phyloP scores from a whole-genome alignment of 2,113 vertebrate species.

The Solenodon paradoxus region DNA sequence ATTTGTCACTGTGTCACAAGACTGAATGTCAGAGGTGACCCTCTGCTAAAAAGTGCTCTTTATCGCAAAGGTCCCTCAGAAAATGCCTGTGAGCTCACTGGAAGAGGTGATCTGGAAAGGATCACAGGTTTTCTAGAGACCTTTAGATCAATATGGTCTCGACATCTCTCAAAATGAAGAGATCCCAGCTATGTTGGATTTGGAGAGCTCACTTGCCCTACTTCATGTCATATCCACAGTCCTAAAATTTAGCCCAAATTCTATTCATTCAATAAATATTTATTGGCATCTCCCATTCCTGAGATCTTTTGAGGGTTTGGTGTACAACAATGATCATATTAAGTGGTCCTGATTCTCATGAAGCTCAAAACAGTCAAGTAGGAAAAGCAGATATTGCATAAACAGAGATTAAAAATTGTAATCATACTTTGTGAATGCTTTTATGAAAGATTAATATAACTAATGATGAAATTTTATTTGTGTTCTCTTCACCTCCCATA shows the following conservation, averaged over 20 bases:
- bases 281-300: background rate
- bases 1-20: constrained; percentile 7
- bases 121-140: constrained; percentile 9
- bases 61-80: background rate
- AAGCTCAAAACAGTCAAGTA: background rate
- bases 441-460: background rate
- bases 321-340: background rate
- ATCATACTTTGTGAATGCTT: background rate
- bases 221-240: background rate
- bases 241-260: background rate
- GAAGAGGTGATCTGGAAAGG: background rate
- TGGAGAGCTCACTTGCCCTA: background rate
- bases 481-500: background rate
- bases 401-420: background rate
- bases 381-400: background rate
- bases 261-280: background rate
- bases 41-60: background rate
- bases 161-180: constrained; percentile 34
- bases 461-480: background rate
- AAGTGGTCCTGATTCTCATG: background rate
- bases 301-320: background rate
- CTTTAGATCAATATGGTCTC: constrained; percentile 24
- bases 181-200: background rate
- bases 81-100: background rate
- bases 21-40: constrained; percentile 3